Evolutionary conservation across 1,140 invertebrate species (phyloP).

Genomic region (Fopius arisanus): DNA sequence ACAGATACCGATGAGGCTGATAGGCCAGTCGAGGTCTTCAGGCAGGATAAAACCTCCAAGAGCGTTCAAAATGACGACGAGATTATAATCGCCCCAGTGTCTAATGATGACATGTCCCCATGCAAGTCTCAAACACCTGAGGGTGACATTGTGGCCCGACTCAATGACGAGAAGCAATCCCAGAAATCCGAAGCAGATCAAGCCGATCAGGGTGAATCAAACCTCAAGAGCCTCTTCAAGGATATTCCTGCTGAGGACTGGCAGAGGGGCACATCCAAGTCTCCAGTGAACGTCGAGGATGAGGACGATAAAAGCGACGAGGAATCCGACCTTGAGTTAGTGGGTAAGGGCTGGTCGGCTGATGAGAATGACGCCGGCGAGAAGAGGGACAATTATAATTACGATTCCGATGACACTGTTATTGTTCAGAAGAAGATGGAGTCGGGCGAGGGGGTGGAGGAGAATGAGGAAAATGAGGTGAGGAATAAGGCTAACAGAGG

Average conservation of each 20-base stretch:
- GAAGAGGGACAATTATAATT: slow-evolving; percentile 25
- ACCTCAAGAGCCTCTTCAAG: slow-evolving; percentile 22
- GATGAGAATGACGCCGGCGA: slow-evolving; percentile 20
- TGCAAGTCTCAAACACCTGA: background rate
- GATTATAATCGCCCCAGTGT: slow-evolving; percentile 5
- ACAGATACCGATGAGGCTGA: slow-evolving; percentile 13
- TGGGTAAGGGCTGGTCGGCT: slow-evolving; percentile 31
- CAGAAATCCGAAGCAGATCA: background rate
- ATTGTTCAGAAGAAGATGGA: slow-evolving; percentile 14
- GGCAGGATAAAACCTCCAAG: background rate
- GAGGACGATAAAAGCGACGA: slow-evolving; percentile 30
- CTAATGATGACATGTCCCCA: background rate
- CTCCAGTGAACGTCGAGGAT: background rate
- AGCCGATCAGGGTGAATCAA: background rate
- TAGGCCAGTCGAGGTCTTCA: background rate
- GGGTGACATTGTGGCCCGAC: no score
- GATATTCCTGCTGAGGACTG: slow-evolving; percentile 35
- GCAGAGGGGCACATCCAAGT: background rate
- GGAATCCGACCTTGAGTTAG: slow-evolving; percentile 39
- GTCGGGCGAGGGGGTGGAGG: no score
- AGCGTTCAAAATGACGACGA: background rate
- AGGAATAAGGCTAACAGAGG: no score
- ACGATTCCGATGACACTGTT: slow-evolving; percentile 43
- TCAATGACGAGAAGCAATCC: no score
- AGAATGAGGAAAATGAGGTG: no score